Percentiles rank a stretch among this genome's conserved stretches.
These are phyloP conservation scores for Sebastes reedi DNA, from an alignment of 2,797 vertebrate genomes.

Conservation along the genomic window DNA sequence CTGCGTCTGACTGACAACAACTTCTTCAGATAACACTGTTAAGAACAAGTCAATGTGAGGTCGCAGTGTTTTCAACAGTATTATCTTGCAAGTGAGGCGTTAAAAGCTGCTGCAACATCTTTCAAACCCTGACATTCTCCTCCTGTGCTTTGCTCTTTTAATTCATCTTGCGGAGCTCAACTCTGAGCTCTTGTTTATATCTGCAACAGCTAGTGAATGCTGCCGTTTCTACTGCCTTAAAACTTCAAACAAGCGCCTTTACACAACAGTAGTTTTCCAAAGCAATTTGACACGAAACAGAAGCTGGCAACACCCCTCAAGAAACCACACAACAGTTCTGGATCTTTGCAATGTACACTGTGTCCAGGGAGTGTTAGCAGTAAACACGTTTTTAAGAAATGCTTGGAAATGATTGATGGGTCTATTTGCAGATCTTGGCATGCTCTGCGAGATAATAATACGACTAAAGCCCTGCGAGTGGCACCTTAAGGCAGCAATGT, in stretches of 20 bases:
- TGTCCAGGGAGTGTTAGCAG: neutral
- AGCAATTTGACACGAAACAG: slow-evolving; percentile 38
- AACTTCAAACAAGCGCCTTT: slow-evolving; percentile 19
- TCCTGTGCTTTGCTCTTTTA: neutral
- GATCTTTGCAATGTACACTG: neutral
- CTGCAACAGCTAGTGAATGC: slow-evolving; percentile 9
- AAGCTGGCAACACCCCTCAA: neutral
- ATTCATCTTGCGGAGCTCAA: slow-evolving; percentile 5
- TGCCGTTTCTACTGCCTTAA: slow-evolving; percentile 7
- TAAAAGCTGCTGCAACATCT: slow-evolving; percentile 8
- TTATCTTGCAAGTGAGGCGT: neutral
- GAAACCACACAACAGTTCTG: slow-evolving; percentile 9
- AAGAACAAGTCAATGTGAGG: neutral
- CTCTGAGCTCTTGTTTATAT: slow-evolving; percentile 10
- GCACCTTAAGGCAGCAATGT: neutral
- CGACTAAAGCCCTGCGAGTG: neutral
- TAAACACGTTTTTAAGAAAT: slow-evolving; percentile 9
- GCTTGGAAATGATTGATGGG: neutral
- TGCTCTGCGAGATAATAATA: neutral
- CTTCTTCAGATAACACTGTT: neutral
- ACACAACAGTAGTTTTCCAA: slow-evolving; percentile 7
- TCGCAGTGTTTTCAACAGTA: neutral
- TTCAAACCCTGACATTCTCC: neutral
- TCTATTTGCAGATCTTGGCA: neutral
- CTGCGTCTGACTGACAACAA: neutral